phyloP scores from a whole-genome alignment of 2,113 vertebrate genomes.

The Menidia beryllina region DNA sequence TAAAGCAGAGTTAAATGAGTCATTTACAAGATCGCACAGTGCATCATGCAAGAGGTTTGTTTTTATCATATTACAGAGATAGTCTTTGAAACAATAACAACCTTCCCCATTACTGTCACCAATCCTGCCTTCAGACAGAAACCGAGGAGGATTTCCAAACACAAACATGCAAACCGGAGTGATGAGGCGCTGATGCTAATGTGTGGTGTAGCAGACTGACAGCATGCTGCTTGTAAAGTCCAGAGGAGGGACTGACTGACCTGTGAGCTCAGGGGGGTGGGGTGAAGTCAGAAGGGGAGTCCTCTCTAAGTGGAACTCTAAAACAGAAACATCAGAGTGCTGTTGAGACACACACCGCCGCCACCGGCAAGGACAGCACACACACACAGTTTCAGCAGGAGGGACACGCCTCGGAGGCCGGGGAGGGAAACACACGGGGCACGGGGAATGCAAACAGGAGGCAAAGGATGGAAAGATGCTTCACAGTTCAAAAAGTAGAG shows the following conservation, averaged over 20 bases:
- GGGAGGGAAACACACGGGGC: conserved; percentile 28
- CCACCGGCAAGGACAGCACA: conserved; percentile 31
- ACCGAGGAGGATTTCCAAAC: conserved; percentile 52
- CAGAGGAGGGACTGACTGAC: conserved; percentile 94
- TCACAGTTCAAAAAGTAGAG: conserved; percentile 15
- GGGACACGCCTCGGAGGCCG: conserved; percentile 38
- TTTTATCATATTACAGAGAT: not conserved
- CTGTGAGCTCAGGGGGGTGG: conserved; percentile 99
- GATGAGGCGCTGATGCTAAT: conserved; percentile 24
- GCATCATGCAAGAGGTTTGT: no score
- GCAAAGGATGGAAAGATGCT: conserved; percentile 31
- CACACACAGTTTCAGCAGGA: conserved; percentile 36
- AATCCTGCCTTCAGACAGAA: conserved; percentile 45
- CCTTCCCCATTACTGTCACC: conserved; percentile 28
- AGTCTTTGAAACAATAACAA: conserved; percentile 6
- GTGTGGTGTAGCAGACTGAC: conserved; percentile 53
- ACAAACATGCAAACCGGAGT: conserved; percentile 70
- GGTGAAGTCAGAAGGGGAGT: conserved; percentile 99
- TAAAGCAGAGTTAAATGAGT: no score
- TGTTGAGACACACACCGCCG: conserved; percentile 74
- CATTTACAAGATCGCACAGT: no score
- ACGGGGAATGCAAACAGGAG: conserved; percentile 42
- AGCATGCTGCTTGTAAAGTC: conserved; percentile 84
- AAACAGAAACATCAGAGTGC: conserved; percentile 90
- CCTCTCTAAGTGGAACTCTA: conserved; percentile 99